Conservation (phyloP, 2,888 invertebrate species). For the Opisthograptis luteolata region DNA sequence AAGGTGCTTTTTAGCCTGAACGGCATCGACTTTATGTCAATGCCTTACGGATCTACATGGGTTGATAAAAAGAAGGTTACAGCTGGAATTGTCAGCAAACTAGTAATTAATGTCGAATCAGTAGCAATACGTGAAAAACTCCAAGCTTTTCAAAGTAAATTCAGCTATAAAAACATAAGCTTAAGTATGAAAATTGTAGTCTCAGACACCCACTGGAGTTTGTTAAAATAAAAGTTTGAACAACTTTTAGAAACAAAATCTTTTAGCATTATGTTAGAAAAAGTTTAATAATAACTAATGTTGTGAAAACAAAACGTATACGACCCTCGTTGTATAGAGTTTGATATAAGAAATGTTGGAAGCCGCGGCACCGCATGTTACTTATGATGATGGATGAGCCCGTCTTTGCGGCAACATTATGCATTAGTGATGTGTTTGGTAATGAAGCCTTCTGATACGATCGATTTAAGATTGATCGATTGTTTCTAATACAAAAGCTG, state of each 20-base stretch:
- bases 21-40: constrained; percentile 2
- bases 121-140: too few species aligned
- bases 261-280: constrained; percentile 5
- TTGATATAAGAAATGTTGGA: constrained; percentile 27
- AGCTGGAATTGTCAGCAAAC: background rate
- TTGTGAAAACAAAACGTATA: constrained; percentile 20
- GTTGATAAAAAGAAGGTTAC: background rate
- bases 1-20: constrained; percentile 6
- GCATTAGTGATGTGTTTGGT: constrained; percentile 26
- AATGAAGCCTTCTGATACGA: constrained; percentile 24
- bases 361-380: constrained; percentile 29
- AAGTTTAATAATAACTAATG: too few species aligned
- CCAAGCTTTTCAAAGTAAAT: background rate
- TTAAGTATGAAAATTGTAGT: too few species aligned
- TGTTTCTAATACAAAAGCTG: constrained; percentile 5
- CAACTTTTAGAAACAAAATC: constrained; percentile 4
- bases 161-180: too few species aligned
- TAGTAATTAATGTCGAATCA: too few species aligned
- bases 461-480: constrained; percentile 26
- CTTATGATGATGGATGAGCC: constrained; percentile 37
- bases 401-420: constrained; percentile 9
- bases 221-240: constrained; percentile 3
- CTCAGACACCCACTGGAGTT: background rate
- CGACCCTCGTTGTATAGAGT: constrained; percentile 26
- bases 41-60: background rate